Evolutionary conservation across 2,113 vertebrate genomes (phyloP).

Genomic region (Saiga tatarica): DNA sequence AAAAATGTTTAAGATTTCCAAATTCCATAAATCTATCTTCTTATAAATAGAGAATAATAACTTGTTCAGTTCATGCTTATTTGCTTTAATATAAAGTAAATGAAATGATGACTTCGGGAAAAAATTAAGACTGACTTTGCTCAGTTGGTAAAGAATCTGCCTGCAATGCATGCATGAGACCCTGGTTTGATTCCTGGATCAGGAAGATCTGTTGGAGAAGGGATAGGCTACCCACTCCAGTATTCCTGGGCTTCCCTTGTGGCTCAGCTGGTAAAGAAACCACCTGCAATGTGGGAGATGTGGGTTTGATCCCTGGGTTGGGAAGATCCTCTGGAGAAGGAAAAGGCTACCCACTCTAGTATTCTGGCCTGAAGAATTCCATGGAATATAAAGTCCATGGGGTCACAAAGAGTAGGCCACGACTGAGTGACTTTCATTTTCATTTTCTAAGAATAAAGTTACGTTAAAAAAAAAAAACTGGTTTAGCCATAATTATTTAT

Average conservation of each 20-base stretch:
- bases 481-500: neutral
- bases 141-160: neutral
- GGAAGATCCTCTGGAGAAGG: neutral
- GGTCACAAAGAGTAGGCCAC: neutral
- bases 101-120: neutral
- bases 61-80: neutral
- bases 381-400: neutral
- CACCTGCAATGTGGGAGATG: fast-evolving
- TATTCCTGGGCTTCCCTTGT: neutral
- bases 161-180: neutral
- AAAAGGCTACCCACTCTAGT: neutral
- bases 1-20: neutral
- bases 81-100: conserved; percentile 28
- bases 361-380: neutral
- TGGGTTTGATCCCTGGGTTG: neutral
- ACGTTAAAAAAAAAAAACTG: neutral
- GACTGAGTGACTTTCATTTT: neutral
- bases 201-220: neutral
- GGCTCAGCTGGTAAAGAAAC: neutral
- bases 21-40: conserved; percentile 19
- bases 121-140: neutral
- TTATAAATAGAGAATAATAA: neutral
- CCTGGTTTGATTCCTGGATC: neutral
- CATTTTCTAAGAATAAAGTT: neutral
- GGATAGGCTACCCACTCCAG: neutral